Percentiles rank a stretch among this genome's conserved stretches.
Evolutionary conservation across 2,113 vertebrate species (phyloP).

Genomic region (Jaculus jaculus): DNA sequence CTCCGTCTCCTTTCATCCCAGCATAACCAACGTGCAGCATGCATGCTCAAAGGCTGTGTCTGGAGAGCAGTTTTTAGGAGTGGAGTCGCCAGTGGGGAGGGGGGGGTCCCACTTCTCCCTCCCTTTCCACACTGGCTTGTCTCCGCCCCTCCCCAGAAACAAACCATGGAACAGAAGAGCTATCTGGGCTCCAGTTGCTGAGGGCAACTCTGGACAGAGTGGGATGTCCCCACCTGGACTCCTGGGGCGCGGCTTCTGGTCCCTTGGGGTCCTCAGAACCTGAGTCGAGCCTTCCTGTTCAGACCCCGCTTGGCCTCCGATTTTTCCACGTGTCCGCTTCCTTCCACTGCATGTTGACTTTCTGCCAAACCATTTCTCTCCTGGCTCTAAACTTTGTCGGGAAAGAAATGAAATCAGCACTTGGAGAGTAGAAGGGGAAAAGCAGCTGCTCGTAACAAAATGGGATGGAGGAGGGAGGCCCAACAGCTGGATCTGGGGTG

Average conservation of each 20-base stretch:
- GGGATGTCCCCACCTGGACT: fast-evolving
- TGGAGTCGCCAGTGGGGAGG: too few relatives aligned
- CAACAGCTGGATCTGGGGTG: slow-evolving; percentile 36
- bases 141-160: not conserved
- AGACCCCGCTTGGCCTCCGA: not conserved
- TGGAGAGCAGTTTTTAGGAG: not conserved
- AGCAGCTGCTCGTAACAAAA: slow-evolving; percentile 73
- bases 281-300: not conserved
- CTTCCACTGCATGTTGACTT: slow-evolving; percentile 45
- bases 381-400: slow-evolving; percentile 70
- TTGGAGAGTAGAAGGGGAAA: slow-evolving; percentile 65
- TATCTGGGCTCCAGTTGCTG: not conserved
- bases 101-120: not conserved
- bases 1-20: not conserved
- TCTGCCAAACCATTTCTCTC: slow-evolving; percentile 74
- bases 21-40: not conserved
- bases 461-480: not conserved
- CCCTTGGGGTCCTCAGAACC: not conserved
- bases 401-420: slow-evolving; percentile 78
- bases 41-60: not conserved
- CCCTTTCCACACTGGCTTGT: not conserved
- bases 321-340: slow-evolving; percentile 28
- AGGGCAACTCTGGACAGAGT: not conserved
- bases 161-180: not conserved
- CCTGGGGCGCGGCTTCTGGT: not conserved